A percentile compares a stretch with the other conserved stretches of the same genome.
Evolutionary conservation across 2,888 invertebrate genomes (phyloP).

Genomic region (Lomographa bimaculata): DNA sequence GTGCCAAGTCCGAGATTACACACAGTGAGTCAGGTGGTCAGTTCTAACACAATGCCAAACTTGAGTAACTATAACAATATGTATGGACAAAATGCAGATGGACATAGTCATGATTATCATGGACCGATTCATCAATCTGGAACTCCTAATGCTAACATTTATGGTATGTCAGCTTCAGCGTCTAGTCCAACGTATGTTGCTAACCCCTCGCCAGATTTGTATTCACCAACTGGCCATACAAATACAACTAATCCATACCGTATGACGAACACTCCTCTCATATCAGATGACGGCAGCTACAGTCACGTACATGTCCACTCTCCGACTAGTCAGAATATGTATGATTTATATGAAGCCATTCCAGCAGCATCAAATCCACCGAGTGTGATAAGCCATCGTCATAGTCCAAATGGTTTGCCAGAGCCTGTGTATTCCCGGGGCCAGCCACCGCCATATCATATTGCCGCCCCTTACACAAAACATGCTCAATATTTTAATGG

Average conservation of each 20-base stretch:
- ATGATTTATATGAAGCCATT: conserved; percentile 75
- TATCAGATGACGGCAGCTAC: conserved; percentile 77
- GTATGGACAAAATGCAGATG: conserved; percentile 56
- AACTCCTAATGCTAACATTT: conserved; percentile 66
- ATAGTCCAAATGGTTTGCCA: conserved; percentile 66
- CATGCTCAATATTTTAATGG: conserved; percentile 87
- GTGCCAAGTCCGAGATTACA: conserved; percentile 66
- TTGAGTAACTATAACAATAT: conserved; percentile 68
- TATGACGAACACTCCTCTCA: conserved; percentile 76
- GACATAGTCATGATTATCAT: conserved; percentile 53
- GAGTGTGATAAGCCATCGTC: conserved; percentile 66
- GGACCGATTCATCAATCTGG: conserved; percentile 54
- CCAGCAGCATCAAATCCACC: conserved; percentile 68
- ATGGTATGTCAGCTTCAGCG: conserved; percentile 57
- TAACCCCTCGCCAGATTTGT: conserved; percentile 73
- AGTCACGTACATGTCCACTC: conserved; percentile 73
- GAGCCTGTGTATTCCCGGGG: conserved; percentile 67
- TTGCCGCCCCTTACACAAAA: conserved; percentile 92
- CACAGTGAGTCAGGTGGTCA: conserved; percentile 75
- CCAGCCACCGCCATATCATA: conserved; percentile 92
- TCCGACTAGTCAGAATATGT: conserved; percentile 74
- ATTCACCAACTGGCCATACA: conserved; percentile 78
- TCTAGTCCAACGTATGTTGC: conserved; percentile 75
- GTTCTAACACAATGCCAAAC: conserved; percentile 79
- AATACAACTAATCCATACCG: conserved; percentile 76